phyloP scores from a whole-genome alignment of 1,140 invertebrate species.

The Ctenoplectra terminalis region DNA sequence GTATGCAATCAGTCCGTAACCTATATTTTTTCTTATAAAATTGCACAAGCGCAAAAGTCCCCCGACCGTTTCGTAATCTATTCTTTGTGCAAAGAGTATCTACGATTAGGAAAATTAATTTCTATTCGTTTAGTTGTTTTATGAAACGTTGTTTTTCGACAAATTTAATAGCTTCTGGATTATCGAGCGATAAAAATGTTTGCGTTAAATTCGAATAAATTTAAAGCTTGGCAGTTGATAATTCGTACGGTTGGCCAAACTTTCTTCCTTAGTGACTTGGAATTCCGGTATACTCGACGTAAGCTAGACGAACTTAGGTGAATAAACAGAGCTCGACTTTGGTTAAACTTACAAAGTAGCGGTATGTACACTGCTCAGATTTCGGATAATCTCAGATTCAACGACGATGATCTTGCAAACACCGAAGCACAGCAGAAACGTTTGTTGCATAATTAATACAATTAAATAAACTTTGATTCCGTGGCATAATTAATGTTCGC shows the following conservation, averaged over 20 bases:
- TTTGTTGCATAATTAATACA: constrained; percentile 16
- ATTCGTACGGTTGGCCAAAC: constrained; percentile 21
- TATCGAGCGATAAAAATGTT: neutral
- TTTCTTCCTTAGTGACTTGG: constrained; percentile 26
- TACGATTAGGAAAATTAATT: no score
- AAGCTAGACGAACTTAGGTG: constrained; percentile 38
- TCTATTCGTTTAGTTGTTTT: no score
- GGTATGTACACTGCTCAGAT: constrained; percentile 37
- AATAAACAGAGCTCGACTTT: constrained; percentile 50
- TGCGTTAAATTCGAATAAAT: neutral
- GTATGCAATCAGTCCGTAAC: no score
- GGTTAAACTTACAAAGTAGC: constrained; percentile 48
- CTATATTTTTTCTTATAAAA: no score
- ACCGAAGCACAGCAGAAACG: neutral
- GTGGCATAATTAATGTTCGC: neutral
- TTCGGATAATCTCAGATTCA: constrained; percentile 50
- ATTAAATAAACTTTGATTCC: constrained; percentile 18
- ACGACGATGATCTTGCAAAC: neutral
- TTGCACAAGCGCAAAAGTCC: no score
- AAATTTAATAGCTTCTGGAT: neutral
- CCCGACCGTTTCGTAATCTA: no score
- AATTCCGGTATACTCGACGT: constrained; percentile 22
- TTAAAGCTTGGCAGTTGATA: neutral
- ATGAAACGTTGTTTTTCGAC: no score
- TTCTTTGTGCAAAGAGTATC: no score